phyloP scores from a whole-genome alignment of 2,888 invertebrate genomes.

The Pediacus dermestoides region DNA sequence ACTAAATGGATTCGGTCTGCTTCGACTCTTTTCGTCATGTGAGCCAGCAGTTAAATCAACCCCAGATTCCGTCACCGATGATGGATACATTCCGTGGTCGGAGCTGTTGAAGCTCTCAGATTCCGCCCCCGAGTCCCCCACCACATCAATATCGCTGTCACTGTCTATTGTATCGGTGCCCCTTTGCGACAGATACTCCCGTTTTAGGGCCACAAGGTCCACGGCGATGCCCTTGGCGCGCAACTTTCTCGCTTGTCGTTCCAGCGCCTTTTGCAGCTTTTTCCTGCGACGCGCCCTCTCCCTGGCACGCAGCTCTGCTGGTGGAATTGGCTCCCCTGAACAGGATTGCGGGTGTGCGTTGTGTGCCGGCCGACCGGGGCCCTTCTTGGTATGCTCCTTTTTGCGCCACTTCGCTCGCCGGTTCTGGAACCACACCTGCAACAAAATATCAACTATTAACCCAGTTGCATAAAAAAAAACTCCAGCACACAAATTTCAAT shows the following conservation, averaged over 20 bases:
- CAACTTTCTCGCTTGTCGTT: slow-evolving; percentile 87
- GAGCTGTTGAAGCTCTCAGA: slow-evolving; percentile 59
- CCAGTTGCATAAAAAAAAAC: too few species aligned
- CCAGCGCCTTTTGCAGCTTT: slow-evolving; percentile 87
- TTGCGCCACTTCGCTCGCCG: slow-evolving; percentile 98
- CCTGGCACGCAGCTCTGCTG: slow-evolving; percentile 79
- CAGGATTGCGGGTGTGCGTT: slow-evolving; percentile 98
- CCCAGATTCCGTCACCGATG: slow-evolving; percentile 42
- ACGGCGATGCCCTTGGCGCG: slow-evolving; percentile 88
- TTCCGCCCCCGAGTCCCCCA: slow-evolving; percentile 73
- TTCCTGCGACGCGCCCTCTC: slow-evolving; percentile 85
- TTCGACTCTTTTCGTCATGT: slow-evolving; percentile 51
- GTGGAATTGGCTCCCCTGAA: slow-evolving; percentile 94
- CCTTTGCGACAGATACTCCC: slow-evolving; percentile 81
- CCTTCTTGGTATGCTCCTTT: slow-evolving; percentile 98
- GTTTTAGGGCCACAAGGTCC: slow-evolving; percentile 77
- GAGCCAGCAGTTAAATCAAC: slow-evolving; percentile 52
- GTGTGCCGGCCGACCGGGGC: slow-evolving; percentile 96
- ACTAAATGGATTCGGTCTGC: slow-evolving; percentile 79
- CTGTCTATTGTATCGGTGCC: slow-evolving; percentile 56
- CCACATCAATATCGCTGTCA: slow-evolving; percentile 79
- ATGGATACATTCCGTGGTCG: slow-evolving; percentile 27
- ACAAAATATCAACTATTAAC: slow-evolving; percentile 14
- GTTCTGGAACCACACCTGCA: slow-evolving; percentile 99
- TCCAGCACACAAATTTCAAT: too few species aligned